Evolutionary conservation across 2,888 invertebrate species (phyloP), one percentile per base, ranked within the genome.

Genomic region (Philonicus albiceps): DNA sequence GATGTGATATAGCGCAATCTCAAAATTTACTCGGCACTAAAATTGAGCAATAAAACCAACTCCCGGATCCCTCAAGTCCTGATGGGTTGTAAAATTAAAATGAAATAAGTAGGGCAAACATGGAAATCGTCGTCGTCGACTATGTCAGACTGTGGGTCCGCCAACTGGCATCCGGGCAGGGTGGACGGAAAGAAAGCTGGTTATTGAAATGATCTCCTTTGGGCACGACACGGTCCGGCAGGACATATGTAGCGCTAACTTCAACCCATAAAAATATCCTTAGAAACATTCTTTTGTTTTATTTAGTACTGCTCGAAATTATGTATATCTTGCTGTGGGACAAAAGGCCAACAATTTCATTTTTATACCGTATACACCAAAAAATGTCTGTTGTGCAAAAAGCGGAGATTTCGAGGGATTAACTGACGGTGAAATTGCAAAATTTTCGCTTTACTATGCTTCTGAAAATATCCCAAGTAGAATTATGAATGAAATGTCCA

Each of bases 21-120:
- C 76, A 34, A 76, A 76, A 37, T 76, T 76, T 76, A 76, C 76
- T 40, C 37, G 40, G 40, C 22, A 76, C 76, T 76, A 76, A 76
- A 76, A 76, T 76, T 76, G 22, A 76, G 76, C 76, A 76, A 76
- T 76, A 76, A 76, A 76, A 76, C 11, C 76, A 76, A 22, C 76
- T 37, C 19, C 34, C 34, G 40, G 43, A 19, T 76, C 40, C 43
- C 40, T 76, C 76, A 76, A 76, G 76, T 76, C 76, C 76, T 76
- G 76, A 76, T 76, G 76, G 76, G 76, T 76, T 76, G 76, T 76
- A 76, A 76, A 76, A 76, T 76, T 76, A 76, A 76, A 76, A 76
- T 76, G 76, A 76, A 76, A 76, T 76, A 76, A 76, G 76, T 76
- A 37, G 76, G 76, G 22, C 76, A 76, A 40, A 76, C 43, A 40